phyloP scores from a whole-genome alignment of 2,888 invertebrate genomes.

The Ectemnius continuus region DNA sequence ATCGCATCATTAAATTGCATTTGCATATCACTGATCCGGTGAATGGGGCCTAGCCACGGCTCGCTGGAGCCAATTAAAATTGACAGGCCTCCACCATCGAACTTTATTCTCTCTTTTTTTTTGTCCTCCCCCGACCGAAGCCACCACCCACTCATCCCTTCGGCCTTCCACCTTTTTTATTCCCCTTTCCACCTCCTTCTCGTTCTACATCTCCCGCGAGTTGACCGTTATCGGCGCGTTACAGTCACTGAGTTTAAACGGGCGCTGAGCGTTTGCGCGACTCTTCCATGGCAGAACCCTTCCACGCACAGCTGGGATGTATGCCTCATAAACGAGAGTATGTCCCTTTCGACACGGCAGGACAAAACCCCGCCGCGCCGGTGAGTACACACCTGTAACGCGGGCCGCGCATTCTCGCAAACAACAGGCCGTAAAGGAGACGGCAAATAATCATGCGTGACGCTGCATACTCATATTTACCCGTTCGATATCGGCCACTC shows the following conservation, averaged over 20 bases:
- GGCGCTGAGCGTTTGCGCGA: conserved; percentile 52
- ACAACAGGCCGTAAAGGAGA: conserved; percentile 26
- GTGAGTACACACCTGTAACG: conserved; percentile 1
- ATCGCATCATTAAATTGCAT: conserved; percentile 75
- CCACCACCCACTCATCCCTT: no score
- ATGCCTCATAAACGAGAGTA: no score
- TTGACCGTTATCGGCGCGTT: conserved; percentile 64
- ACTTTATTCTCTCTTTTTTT: conserved; percentile 49
- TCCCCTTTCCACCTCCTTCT: no score
- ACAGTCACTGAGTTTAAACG: conserved; percentile 58
- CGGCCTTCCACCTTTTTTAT: no score
- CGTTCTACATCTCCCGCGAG: conserved; percentile 14
- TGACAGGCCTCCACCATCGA: conserved; percentile 64
- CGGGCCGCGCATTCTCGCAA: conserved; percentile 1
- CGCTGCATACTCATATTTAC: conserved; percentile 46
- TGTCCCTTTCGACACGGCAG: no score
- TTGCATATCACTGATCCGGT: conserved; percentile 73
- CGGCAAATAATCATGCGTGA: conserved; percentile 56
- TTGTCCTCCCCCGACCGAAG: conserved; percentile 16
- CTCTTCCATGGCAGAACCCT: conserved; percentile 18
- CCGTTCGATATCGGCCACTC: conserved; percentile 23
- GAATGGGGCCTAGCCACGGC: conserved; percentile 68
- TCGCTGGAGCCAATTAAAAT: conserved; percentile 73
- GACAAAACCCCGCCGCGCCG: no score
- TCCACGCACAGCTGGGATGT: no score